These are phyloP conservation scores for Cordilura impudica DNA, from an alignment of 2,888 invertebrate genomes.

Conservation along the genomic window DNA sequence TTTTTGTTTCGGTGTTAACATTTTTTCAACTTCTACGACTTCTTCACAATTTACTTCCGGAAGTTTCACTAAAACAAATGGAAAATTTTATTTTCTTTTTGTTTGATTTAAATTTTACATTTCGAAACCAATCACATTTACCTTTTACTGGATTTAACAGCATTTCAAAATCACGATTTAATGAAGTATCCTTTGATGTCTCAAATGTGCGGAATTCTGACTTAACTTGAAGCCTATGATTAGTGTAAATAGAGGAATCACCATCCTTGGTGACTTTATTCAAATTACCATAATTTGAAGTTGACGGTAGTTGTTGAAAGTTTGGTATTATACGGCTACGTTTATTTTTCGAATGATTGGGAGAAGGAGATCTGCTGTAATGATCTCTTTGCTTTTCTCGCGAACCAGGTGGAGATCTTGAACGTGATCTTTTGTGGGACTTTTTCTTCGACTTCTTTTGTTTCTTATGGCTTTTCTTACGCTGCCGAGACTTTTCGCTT, in stretches of 20 bases:
- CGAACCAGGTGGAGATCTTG: constrained; percentile 21
- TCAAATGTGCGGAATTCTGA: not conserved
- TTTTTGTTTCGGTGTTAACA: constrained; percentile 46
- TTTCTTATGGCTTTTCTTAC: constrained; percentile 45
- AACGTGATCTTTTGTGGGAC: constrained; percentile 51
- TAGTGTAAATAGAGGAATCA: not conserved
- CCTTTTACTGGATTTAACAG: not conserved
- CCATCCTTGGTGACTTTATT: not conserved
- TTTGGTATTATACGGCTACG: not conserved
- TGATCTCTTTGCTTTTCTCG: constrained; percentile 1
- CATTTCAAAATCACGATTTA: not conserved
- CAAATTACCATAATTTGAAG: not conserved
- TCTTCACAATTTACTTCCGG: not conserved
- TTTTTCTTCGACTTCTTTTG: constrained; percentile 64
- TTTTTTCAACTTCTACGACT: constrained; percentile 17
- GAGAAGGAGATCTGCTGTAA: not conserved
- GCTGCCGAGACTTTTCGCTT: not conserved
- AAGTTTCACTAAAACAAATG: not conserved
- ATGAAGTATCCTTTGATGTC: not conserved
- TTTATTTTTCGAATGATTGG: not conserved
- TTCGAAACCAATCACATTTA: not conserved
- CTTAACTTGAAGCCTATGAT: constrained; percentile 6
- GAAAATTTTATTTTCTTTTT: not conserved
- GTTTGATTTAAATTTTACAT: not conserved
- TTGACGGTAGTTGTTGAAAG: not conserved